These are phyloP conservation scores for Cylas formicarius DNA, from an alignment of 1,140 invertebrate genomes.

Conservation along the genomic window DNA sequence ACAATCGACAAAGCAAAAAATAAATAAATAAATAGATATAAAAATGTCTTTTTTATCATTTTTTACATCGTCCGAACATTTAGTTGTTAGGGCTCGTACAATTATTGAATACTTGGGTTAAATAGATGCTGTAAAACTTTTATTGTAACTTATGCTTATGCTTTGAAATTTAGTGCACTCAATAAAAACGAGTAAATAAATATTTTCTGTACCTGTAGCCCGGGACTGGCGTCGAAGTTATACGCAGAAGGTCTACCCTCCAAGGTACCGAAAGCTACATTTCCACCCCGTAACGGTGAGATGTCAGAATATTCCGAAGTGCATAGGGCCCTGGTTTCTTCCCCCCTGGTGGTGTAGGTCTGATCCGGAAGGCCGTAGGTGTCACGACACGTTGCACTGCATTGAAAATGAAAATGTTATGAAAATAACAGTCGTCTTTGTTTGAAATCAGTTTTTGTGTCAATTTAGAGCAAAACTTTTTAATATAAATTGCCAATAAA, in stretches of 20 bases:
- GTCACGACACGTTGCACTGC: constrained; percentile 78
- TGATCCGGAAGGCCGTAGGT: constrained; percentile 81
- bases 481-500: constrained; percentile 1
- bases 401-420: constrained; percentile 23
- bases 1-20: too few species aligned
- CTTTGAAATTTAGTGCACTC: too few species aligned
- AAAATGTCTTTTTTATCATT: too few species aligned
- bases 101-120: too few species aligned
- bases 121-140: too few species aligned
- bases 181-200: too few species aligned
- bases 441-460: too few species aligned
- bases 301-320: constrained; percentile 97
- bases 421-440: too few species aligned
- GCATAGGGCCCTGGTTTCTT: constrained; percentile 85
- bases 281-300: constrained; percentile 90
- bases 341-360: constrained; percentile 58
- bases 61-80: too few species aligned
- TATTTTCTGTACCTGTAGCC: constrained; percentile 88
- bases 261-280: constrained; percentile 91
- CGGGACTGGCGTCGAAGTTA: constrained; percentile 80
- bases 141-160: too few species aligned
- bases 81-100: too few species aligned
- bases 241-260: constrained; percentile 90
- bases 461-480: constrained; percentile 5
- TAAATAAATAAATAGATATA: too few species aligned